Evolutionary conservation across 2,888 invertebrate species (phyloP).

Genomic region (Conistra vaccinii): DNA sequence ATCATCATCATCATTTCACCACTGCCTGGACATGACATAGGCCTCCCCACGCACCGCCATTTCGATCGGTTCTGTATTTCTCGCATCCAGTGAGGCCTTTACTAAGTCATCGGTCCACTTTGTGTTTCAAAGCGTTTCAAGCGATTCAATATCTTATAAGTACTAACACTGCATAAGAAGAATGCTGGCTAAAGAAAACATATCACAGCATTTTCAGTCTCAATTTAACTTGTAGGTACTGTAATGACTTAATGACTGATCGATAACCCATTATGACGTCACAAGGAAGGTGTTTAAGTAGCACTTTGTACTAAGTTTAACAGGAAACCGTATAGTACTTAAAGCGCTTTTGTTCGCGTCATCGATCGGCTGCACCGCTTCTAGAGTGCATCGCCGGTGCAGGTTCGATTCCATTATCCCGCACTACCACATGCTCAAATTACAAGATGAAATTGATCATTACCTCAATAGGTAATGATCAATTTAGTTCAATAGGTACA

Average conservation of each 20-base stretch:
- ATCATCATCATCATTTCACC: no score
- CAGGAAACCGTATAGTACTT: conserved; percentile 35
- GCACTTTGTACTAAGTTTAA: conserved; percentile 34
- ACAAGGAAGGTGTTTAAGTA: conserved; percentile 42
- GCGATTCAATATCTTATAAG: background rate
- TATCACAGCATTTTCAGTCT: background rate
- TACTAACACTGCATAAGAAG: no score
- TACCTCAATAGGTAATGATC: background rate
- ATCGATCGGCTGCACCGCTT: conserved; percentile 25
- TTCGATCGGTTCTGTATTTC: no score
- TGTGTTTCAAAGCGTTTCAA: no score
- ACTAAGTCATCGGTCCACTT: no score
- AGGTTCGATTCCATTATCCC: conserved; percentile 43
- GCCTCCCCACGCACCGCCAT: no score
- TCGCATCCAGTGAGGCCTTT: no score
- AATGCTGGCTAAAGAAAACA: background rate
- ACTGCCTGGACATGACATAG: no score
- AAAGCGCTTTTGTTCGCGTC: conserved; percentile 28
- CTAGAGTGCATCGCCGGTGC: conserved; percentile 13
- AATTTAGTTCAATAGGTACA: background rate
- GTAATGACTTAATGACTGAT: conserved; percentile 7
- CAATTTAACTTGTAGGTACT: background rate
- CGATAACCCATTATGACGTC: conserved; percentile 37
- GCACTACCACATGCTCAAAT: background rate
- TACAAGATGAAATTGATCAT: background rate